Evolutionary conservation across 2,797 vertebrate genomes (phyloP), one percentile per base, ranked within the genome.

Genomic region (Myotis daubentonii): DNA sequence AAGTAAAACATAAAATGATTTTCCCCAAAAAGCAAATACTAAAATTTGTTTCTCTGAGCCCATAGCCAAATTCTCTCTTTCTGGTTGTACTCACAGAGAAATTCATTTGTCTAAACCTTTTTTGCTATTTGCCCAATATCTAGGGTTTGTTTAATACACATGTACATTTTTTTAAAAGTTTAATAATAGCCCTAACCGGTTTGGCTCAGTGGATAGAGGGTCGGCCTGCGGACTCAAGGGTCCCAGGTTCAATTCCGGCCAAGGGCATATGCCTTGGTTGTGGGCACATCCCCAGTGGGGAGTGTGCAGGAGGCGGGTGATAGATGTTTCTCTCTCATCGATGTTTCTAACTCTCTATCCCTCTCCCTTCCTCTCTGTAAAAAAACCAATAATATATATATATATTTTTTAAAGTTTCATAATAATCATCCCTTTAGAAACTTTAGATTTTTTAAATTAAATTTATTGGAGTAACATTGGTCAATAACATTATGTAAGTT

Each of bases 1-100:
- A 90, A 92, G 11, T 49, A 87, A 94, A 93, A 57, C n/a, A 89
- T 66, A 95, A 90, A 89, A 89, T 38, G 23, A 95, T 68, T 84
- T 57, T 25, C 16, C 23, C 20, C 2, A 53, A 12, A 62, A 90
- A 78, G 51, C 19, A 88, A 93, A 93, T 53, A 44, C 36, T 92
- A 70, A 85, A 65, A 79, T 92, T 83, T 65, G 20, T 72, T 90
- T 93, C n/a, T 68, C 62, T 55, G 30, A 78, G 23, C 41, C 19
- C 57, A 80, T 4, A 89, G 75, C 51, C 94, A 94, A 87, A 87
- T 38, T 85, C 28, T 83, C 33, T 72, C 71, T 85, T 62, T 1
- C 6, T 92, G 60, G 1, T 85, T 95, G 38, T 62, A 88, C 57
- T 87, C 60, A 13, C 2, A 93, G 49, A 95, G 19, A 92, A 93